phyloP scores from a whole-genome alignment of 2,113 vertebrate genomes.

The Apistogramma diplotaenia region DNA sequence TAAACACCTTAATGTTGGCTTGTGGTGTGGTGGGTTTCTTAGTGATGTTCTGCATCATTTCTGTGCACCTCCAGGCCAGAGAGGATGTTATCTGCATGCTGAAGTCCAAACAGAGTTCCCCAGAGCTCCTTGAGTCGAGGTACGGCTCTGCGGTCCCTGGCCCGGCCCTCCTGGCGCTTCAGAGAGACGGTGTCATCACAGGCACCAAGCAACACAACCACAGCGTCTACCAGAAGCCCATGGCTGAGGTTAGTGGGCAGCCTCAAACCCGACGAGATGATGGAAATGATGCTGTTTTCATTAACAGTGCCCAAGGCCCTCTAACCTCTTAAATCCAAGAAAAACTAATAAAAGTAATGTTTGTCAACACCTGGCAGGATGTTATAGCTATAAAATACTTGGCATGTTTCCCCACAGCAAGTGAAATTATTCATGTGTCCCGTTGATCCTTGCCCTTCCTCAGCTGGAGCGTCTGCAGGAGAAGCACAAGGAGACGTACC shows the following conservation, averaged over 20 bases:
- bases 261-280: rapidly evolving
- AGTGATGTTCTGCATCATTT: background rate
- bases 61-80: slow-evolving; percentile 79
- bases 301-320: background rate
- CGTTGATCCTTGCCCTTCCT: background rate
- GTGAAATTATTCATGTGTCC: background rate
- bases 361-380: background rate
- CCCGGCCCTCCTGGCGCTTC: slow-evolving; percentile 86
- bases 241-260: slow-evolving; percentile 84
- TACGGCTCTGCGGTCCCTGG: slow-evolving; percentile 84
- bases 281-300: background rate
- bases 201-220: slow-evolving; percentile 79
- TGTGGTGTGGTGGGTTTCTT: no score
- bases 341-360: background rate
- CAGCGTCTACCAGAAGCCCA: slow-evolving; percentile 90
- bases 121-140: slow-evolving; percentile 84
- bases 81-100: slow-evolving; percentile 94
- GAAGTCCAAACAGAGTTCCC: slow-evolving; percentile 83
- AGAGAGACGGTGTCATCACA: slow-evolving; percentile 83
- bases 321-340: background rate
- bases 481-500: slow-evolving; percentile 93
- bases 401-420: background rate
- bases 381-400: background rate
- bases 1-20: background rate
- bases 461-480: slow-evolving; percentile 94